A percentile compares a stretch with the other conserved stretches of the same genome.
These are phyloP conservation scores for Formica exsecta DNA, from an alignment of 1,140 invertebrate genomes.

Conservation along the genomic window DNA sequence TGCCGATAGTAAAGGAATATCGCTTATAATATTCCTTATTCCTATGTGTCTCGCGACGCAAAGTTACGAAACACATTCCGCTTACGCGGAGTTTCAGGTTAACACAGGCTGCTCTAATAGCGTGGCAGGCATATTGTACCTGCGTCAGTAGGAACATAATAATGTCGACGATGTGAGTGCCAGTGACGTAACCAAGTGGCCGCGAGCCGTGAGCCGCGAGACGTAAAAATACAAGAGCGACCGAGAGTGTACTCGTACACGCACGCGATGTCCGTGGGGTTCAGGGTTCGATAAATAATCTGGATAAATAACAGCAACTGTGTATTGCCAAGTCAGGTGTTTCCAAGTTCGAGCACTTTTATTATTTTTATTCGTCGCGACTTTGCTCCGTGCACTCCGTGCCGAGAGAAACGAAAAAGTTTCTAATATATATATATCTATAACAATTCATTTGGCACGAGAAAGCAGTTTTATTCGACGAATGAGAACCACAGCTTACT, in stretches of 20 bases:
- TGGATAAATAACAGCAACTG: conserved; percentile 64
- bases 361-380: background rate
- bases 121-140: conserved; percentile 73
- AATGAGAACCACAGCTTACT: conserved; percentile 36
- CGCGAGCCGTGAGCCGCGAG: conserved; percentile 66
- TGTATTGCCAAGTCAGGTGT: conserved; percentile 6
- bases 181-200: conserved; percentile 78
- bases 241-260: background rate
- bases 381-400: too few species aligned
- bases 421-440: background rate
- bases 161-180: conserved; percentile 77
- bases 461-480: background rate
- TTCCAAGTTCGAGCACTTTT: background rate
- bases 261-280: conserved; percentile 65
- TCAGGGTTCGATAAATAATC: conserved; percentile 81
- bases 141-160: conserved; percentile 75
- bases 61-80: conserved; percentile 72
- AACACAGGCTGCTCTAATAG: conserved; percentile 76
- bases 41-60: background rate
- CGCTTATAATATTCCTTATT: conserved; percentile 22
- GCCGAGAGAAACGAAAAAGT: background rate
- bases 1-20: conserved; percentile 52
- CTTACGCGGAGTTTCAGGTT: conserved; percentile 72
- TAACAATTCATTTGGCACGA: background rate
- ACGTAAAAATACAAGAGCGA: background rate